Percentiles rank a stretch among this genome's conserved stretches.
Evolutionary conservation across 2,888 invertebrate species (phyloP).

Genomic region (Netelia virgata): DNA sequence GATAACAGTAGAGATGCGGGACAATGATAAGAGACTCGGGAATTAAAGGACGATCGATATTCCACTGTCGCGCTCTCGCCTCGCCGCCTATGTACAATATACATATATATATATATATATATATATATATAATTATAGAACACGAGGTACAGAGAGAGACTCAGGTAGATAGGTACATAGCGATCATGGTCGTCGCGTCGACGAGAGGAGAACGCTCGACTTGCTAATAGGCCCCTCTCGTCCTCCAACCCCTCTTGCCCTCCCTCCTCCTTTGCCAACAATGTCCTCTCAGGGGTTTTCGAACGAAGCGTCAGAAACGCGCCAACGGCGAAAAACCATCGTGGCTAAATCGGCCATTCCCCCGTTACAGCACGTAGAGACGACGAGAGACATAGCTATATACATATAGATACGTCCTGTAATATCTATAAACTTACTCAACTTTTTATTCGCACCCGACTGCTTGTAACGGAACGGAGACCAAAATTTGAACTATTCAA

Average conservation of each 20-base stretch:
- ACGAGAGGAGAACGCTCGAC: constrained; percentile 55
- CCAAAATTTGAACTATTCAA: too few species aligned
- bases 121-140: too few species aligned
- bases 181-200: constrained; percentile 39
- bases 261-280: background rate
- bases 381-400: background rate
- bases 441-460: too few species aligned
- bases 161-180: constrained; percentile 14
- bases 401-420: background rate
- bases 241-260: background rate
- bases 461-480: too few species aligned
- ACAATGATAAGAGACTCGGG: constrained; percentile 58
- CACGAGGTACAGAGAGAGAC: background rate
- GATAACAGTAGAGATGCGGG: constrained; percentile 57
- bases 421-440: background rate
- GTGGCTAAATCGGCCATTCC: constrained; percentile 25
- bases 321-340: constrained; percentile 49
- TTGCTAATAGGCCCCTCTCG: constrained; percentile 44
- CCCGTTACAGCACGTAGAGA: background rate
- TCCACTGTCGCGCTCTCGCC: constrained; percentile 40
- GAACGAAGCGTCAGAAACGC: constrained; percentile 56
- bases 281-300: constrained; percentile 13
- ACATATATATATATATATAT: too few species aligned
- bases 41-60: constrained; percentile 70
- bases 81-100: background rate